A percentile compares a stretch with the other conserved stretches of the same genome.
These are phyloP conservation scores for Eubasilissa splendida DNA, from an alignment of 2,888 invertebrate species.

Conservation along the genomic window DNA sequence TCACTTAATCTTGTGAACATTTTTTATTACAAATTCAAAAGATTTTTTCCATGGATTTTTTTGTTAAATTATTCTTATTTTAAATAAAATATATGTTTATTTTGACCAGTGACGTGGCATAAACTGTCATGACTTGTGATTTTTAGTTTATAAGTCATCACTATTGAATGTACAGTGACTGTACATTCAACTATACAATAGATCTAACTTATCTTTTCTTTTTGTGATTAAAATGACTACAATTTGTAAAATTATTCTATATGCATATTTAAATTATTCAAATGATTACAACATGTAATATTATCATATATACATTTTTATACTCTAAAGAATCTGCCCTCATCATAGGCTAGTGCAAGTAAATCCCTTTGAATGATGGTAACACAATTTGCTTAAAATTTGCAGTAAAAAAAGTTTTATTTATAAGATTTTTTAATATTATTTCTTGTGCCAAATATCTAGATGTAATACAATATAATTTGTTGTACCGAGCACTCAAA, in stretches of 20 bases:
- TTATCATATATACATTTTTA: too few relatives aligned
- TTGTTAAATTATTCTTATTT: conserved; percentile 6
- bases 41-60: not conserved
- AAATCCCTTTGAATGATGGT: too few relatives aligned
- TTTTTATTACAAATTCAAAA: not conserved
- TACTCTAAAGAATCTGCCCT: too few relatives aligned
- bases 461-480: conserved; percentile 17
- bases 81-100: conserved; percentile 8
- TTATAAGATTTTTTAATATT: not conserved
- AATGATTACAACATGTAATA: too few relatives aligned
- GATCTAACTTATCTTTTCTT: too few relatives aligned
- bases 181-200: too few relatives aligned
- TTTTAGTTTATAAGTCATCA: conserved; percentile 23
- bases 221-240: too few relatives aligned
- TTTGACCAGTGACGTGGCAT: conserved; percentile 29
- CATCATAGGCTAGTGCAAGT: too few relatives aligned
- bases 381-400: too few relatives aligned
- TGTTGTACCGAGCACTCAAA: not conserved
- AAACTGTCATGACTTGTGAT: conserved; percentile 25
- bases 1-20: conserved; percentile 19
- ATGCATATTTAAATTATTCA: too few relatives aligned
- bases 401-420: not conserved
- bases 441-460: conserved; percentile 27
- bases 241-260: too few relatives aligned
- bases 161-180: not conserved